These are phyloP conservation scores for Entomyzon cyanotis DNA, from an alignment of 2,113 vertebrate species.

Conservation along the genomic window DNA sequence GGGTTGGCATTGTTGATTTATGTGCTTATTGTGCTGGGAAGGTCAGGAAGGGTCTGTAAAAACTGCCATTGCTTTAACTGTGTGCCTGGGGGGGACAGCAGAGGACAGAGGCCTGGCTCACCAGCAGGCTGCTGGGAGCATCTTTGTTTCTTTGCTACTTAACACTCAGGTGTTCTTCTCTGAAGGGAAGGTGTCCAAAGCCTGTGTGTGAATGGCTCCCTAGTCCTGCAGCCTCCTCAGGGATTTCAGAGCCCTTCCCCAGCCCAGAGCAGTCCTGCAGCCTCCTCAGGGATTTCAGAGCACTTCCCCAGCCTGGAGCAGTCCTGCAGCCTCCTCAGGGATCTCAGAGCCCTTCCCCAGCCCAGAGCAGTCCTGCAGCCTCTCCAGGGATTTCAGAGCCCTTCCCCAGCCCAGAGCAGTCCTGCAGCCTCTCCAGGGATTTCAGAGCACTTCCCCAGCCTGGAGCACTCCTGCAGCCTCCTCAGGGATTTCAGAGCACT, in stretches of 20 bases:
- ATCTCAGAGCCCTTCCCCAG: background rate
- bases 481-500: background rate
- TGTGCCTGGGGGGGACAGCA: background rate
- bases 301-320: background rate
- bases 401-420: background rate
- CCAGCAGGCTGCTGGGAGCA: background rate
- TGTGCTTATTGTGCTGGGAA: background rate
- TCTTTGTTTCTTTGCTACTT: background rate
- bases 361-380: background rate
- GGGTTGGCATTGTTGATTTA: accelerated
- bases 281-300: accelerated
- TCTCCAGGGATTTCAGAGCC: background rate
- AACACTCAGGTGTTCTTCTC: accelerated
- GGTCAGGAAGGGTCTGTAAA: too few relatives aligned
- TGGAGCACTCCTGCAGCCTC: background rate
- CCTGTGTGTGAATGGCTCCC: background rate
- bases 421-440: background rate
- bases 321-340: accelerated
- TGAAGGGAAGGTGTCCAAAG: background rate
- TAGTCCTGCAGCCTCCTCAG: background rate
- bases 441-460: background rate
- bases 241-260: background rate
- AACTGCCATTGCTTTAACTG: background rate
- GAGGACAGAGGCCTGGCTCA: background rate
- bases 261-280: background rate